Base-by-base conservation (phyloP, 2,113 vertebrate genomes). In the Eleginops maclovinus region DNA sequence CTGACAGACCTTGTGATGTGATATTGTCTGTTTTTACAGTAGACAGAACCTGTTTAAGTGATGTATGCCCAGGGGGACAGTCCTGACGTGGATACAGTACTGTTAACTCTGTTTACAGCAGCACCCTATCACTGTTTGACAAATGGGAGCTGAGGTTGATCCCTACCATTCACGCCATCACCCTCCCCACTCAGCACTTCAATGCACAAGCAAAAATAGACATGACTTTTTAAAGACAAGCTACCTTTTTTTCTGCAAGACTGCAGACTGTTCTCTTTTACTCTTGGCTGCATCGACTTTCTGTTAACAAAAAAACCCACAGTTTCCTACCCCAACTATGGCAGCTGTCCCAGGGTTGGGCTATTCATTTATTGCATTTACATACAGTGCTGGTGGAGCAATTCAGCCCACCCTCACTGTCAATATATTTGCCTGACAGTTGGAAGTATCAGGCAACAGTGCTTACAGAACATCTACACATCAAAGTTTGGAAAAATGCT, bases 251-350 rank as follows among this genome's bases (percentile, higher is more conserved):
- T 85, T 82, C 65, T 90, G 90, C 89, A 88, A 92, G 83, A 79
- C 88, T 85, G 91, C 90, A 88, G 71, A 13, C 74, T 70, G 50
- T 40, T 81, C 72, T 63, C 56, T 53, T 85, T 69, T 87, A 82
- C 85, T 72, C 81, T 83, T 55, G 86, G 81, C 80, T 58, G 44
- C 81, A 94, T 94, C 78, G 93, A 94, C 93, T 93, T 93, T 82
- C 79, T 89, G 84, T 83, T 86, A 71, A 84, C 49, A 84, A 91
- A 90, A 89, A 85, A 43, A 13, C 26, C 0, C 44, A 81, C 81
- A 64, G 85, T 89, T 85, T 91, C 76, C 83, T 80, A 61, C 60
- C 75, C 77, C 61, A 86, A 63, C 78, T 70, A 82, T 56, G 59
- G 79, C 76, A 86, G 85, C 81, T 66, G 51, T 88, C 80, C 63